Evolutionary conservation across 2,797 vertebrate species (phyloP).

Genomic region (Strix occidentalis): DNA sequence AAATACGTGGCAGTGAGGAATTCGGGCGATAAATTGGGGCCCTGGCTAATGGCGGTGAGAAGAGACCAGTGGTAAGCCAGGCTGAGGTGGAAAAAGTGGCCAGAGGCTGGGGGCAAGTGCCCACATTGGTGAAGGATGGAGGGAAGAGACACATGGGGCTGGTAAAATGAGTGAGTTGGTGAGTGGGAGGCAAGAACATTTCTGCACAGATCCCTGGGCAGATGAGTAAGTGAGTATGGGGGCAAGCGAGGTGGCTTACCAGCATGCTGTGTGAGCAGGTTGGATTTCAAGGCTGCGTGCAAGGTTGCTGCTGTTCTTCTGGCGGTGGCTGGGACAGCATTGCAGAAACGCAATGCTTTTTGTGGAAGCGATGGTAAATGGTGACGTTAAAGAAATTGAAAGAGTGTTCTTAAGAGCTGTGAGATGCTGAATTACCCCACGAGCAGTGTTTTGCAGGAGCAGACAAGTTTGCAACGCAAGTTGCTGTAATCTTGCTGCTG

Average conservation of each 20-base stretch:
- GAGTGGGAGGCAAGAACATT: not conserved
- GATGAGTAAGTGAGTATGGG: not conserved
- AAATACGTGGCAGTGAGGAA: not conserved
- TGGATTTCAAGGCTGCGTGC: not conserved
- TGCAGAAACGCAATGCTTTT: not conserved
- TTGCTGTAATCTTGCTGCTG: not conserved
- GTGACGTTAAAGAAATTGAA: not conserved
- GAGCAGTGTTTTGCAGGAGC: not conserved
- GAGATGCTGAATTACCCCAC: not conserved
- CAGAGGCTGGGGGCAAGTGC: not conserved
- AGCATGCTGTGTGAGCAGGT: fast-evolving
- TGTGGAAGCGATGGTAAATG: not conserved
- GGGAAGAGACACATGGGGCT: not conserved
- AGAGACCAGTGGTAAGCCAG: not conserved
- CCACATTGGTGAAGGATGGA: not conserved
- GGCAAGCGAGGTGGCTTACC: not conserved
- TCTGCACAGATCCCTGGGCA: not conserved
- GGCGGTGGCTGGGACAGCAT: not conserved
- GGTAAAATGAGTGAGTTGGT: not conserved
- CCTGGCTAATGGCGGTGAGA: not conserved
- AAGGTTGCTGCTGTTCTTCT: not conserved
- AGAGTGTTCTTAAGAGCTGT: not conserved
- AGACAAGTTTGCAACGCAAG: not conserved
- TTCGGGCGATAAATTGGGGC: not conserved
- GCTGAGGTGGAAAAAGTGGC: not conserved